Base-by-base conservation (phyloP, 2,113 vertebrate genomes). In the Bostrychus sinensis region DNA sequence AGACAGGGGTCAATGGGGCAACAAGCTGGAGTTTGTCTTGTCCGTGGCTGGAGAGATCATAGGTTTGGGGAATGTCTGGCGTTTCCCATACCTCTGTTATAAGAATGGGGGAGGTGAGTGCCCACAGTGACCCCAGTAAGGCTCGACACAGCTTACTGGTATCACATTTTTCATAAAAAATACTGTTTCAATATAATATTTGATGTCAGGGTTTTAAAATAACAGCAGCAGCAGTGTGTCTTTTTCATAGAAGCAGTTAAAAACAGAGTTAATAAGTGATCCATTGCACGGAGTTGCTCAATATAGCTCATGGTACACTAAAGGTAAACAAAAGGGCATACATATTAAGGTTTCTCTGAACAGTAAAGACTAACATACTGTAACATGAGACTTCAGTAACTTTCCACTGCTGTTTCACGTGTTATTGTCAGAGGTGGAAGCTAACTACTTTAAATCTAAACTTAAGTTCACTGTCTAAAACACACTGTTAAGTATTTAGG, bases 21-120 rank as follows among this genome's bases (percentile, higher is more conserved):
- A 95, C 90, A 98, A 98, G 85, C 59, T 95, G 70, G 96, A 99
- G 83, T 99, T 97, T 0, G 81, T 98, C 20, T 83, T 98, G 55
- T 96, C 96, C 0, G 96, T 98, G 74, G 96, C 94, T 0, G 96
- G 97, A 79, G 96, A 98, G 85, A 98, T 99, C 72, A 92, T 99
- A 0, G 97, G 97, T 39, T 88, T 98, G 64, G 97, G 97, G 45
- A 98, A 98, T 0, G 94, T 98, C 42, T 99, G 97, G 97, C 91
- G 96, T 60, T 99, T 99, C 83, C 96, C 97, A 13, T 99, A 99
- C 74, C 95, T 99, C 37, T 99, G 97, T 87, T 98, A 99, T 82
- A 99, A 96, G 88, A 99, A 99, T 0, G 97, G 97, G 16, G 97
- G 97, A 90, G 97, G 97, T 98, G 81, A 92, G 94, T 72, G 41